Percentiles rank a stretch among this genome's conserved stretches.
These are phyloP conservation scores for Homarus gammarus DNA, from an alignment of 2,888 invertebrate species.

Conservation along the genomic window DNA sequence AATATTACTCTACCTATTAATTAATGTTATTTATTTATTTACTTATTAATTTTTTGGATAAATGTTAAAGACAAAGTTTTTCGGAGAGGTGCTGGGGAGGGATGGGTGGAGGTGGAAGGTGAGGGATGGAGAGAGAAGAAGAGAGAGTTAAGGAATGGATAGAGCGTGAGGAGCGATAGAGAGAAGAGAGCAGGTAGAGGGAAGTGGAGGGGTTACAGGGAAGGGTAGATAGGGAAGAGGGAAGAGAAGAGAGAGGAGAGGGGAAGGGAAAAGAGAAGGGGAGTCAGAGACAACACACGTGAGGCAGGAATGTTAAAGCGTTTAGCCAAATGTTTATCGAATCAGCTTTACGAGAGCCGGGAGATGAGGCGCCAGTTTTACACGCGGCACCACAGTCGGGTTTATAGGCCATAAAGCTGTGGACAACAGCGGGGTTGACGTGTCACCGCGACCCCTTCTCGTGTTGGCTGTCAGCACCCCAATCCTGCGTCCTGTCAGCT, in stretches of 20 bases:
- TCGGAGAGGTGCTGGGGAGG: background rate
- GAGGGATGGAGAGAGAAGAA: background rate
- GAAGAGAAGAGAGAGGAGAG: background rate
- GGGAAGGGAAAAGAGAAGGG: background rate
- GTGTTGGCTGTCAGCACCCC: conserved; percentile 38
- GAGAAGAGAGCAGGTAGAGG: background rate
- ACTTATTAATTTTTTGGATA: no score
- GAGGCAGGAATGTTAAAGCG: conserved; percentile 46
- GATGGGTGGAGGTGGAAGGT: no score
- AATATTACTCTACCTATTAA: no score
- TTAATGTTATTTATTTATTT: no score
- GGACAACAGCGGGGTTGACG: conserved; percentile 37
- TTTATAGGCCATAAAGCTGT: conserved; percentile 38
- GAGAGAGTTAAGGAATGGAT: background rate
- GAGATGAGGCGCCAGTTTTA: conserved; percentile 41
- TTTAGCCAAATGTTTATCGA: conserved; percentile 53
- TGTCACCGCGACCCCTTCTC: conserved; percentile 25
- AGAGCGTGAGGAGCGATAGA: background rate
- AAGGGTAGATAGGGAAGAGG: no score
- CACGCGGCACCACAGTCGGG: conserved; percentile 34
- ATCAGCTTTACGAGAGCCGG: conserved; percentile 33
- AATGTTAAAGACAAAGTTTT: background rate
- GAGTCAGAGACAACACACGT: background rate
- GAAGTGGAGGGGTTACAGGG: background rate
- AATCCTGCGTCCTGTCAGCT: background rate